Percentiles rank a stretch among this genome's conserved stretches.
Evolutionary conservation across 2,888 invertebrate species (phyloP).

Genomic region (Leptopilina syphax): DNA sequence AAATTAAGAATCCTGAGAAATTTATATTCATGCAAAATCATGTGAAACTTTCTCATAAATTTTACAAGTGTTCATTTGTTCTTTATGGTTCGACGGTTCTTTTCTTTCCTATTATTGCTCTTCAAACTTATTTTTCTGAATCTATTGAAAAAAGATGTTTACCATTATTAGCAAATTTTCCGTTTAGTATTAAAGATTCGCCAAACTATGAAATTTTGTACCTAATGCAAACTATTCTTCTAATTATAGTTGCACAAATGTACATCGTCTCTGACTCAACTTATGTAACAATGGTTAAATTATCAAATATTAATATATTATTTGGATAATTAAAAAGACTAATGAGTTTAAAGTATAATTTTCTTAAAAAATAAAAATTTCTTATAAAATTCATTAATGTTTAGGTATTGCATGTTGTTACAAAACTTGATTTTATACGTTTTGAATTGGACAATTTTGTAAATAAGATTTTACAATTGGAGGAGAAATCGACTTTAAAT

Average conservation of each 20-base stretch:
- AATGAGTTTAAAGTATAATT: too few relatives aligned
- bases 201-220: slow-evolving; percentile 8
- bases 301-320: not conserved
- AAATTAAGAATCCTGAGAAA: not conserved
- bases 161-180: not conserved
- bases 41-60: slow-evolving; percentile 10
- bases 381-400: not conserved
- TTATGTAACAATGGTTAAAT: not conserved
- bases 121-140: not conserved
- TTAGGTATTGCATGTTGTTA: not conserved
- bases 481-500: not conserved
- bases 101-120: not conserved
- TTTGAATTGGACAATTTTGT: not conserved
- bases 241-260: not conserved
- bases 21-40: not conserved
- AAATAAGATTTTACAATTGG: too few relatives aligned
- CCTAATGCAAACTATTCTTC: not conserved
- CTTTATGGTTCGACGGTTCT: not conserved
- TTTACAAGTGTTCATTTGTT: not conserved
- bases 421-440: slow-evolving; percentile 1
- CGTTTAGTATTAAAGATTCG: not conserved
- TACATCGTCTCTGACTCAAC: not conserved
- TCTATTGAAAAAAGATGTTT: slow-evolving; percentile 9
- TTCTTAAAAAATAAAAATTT: not conserved
- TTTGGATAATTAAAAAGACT: not conserved